These are phyloP conservation scores for Sebastiscus albofasciatus DNA, from an alignment of 2,797 vertebrate genomes.

Conservation along the genomic window DNA sequence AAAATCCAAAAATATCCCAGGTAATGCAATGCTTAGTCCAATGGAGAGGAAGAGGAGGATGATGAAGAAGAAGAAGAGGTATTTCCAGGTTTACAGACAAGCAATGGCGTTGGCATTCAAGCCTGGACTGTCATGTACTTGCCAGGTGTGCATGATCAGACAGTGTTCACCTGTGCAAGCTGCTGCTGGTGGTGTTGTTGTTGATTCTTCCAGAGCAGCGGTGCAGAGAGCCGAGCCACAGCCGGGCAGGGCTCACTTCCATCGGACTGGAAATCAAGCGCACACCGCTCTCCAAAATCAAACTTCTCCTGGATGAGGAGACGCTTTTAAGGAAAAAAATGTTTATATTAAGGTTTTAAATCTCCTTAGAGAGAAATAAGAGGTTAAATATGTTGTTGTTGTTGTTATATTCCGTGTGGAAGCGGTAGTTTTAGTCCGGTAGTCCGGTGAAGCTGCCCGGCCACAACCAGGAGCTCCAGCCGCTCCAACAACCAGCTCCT, in stretches of 20 bases:
- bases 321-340: too few relatives aligned
- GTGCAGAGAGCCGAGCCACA: constrained; percentile 57
- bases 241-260: constrained; percentile 70
- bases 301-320: constrained; percentile 57
- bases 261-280: constrained; percentile 71
- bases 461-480: constrained; percentile 55
- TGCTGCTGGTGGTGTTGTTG: constrained; percentile 5
- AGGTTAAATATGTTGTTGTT: not conserved
- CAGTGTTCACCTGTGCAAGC: constrained; percentile 31
- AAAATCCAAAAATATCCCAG: constrained; percentile 66
- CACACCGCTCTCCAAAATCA: constrained; percentile 60
- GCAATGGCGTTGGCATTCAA: constrained; percentile 51
- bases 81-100: constrained; percentile 69
- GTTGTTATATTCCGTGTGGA: constrained; percentile 31
- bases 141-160: constrained; percentile 38
- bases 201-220: constrained; percentile 15
- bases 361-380: rapidly evolving
- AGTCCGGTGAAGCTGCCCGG: constrained; percentile 53
- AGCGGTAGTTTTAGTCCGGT: constrained; percentile 20
- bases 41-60: constrained; percentile 19
- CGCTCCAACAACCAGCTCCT: constrained; percentile 58
- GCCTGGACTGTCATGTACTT: constrained; percentile 43
- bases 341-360: not conserved
- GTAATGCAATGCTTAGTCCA: constrained; percentile 45
- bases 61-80: constrained; percentile 40